phyloP scores from a whole-genome alignment of 2,113 vertebrate genomes.

The Lates calcarifer region DNA sequence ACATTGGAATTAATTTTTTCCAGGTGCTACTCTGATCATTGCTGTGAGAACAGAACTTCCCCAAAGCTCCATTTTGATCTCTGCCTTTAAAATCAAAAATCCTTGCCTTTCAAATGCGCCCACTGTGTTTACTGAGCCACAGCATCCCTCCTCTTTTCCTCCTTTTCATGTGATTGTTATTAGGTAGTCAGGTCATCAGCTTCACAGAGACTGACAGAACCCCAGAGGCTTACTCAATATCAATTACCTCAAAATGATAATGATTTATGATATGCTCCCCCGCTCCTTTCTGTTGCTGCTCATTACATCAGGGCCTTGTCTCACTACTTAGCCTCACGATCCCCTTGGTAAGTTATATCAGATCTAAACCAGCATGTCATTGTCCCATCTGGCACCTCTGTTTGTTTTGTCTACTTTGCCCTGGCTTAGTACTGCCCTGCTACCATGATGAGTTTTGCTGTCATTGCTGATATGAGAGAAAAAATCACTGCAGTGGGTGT shows the following conservation, averaged over 20 bases:
- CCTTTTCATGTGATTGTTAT: slow-evolving; percentile 6
- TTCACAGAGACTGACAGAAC: slow-evolving; percentile 14
- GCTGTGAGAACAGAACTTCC: not conserved
- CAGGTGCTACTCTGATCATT: not conserved
- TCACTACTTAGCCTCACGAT: slow-evolving; percentile 49
- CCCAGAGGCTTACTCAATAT: slow-evolving; percentile 50
- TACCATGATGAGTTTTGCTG: not conserved
- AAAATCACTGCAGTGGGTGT: not conserved
- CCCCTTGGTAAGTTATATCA: slow-evolving; percentile 15
- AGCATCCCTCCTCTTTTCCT: not conserved
- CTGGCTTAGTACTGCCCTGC: not conserved
- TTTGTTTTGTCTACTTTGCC: slow-evolving; percentile 18
- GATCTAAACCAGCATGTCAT: slow-evolving; percentile 29
- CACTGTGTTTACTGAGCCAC: not conserved
- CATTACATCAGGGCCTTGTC: slow-evolving; percentile 32
- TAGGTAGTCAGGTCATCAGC: slow-evolving; percentile 15
- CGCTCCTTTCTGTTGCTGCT: slow-evolving; percentile 34
- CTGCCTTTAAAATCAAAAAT: not conserved
- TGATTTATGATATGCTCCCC: slow-evolving; percentile 44
- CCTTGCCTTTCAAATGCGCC: not conserved
- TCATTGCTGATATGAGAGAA: slow-evolving; percentile 33
- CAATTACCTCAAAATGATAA: slow-evolving; percentile 53
- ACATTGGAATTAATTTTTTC: not conserved
- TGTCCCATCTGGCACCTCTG: slow-evolving; percentile 13
- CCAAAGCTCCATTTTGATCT: not conserved